phyloP scores from a whole-genome alignment of 2,113 vertebrate species.

The Ancistrus triradiatus region DNA sequence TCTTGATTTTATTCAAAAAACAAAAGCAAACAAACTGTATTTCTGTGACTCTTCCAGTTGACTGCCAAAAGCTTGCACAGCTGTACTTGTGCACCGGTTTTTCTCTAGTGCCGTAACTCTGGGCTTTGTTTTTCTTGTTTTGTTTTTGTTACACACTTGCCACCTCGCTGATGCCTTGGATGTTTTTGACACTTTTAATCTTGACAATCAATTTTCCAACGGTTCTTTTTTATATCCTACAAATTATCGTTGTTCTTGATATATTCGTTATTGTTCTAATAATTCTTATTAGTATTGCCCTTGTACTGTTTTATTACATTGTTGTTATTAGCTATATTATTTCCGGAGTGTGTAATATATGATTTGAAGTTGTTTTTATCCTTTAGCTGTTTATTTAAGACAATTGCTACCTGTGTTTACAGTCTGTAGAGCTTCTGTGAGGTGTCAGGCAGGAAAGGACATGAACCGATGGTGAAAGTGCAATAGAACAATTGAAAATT shows the following conservation, averaged over 20 bases:
- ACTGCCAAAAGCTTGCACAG: constrained; percentile 61
- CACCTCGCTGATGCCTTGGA: constrained; percentile 63
- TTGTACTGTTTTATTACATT: constrained; percentile 52
- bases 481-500: constrained; percentile 66
- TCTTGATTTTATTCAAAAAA: too few species aligned
- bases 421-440: constrained; percentile 48
- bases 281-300: constrained; percentile 40
- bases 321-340: constrained; percentile 38
- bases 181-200: constrained; percentile 68
- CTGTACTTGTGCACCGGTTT: constrained; percentile 48
- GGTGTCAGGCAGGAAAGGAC: constrained; percentile 45
- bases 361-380: constrained; percentile 51
- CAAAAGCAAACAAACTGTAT: constrained; percentile 19
- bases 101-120: constrained; percentile 43
- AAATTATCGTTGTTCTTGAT: constrained; percentile 57
- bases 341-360: constrained; percentile 45
- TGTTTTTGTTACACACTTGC: constrained; percentile 35
- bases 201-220: constrained; percentile 75
- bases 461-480: constrained; percentile 56
- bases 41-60: constrained; percentile 35
- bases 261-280: constrained; percentile 59
- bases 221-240: constrained; percentile 47
- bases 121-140: constrained; percentile 44
- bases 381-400: constrained; percentile 43
- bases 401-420: constrained; percentile 58